These are phyloP conservation scores for Hexactinellida sp. DNA, from an alignment of 37 sponge, comb jelly and placozoan species.

Conservation along the genomic window DNA sequence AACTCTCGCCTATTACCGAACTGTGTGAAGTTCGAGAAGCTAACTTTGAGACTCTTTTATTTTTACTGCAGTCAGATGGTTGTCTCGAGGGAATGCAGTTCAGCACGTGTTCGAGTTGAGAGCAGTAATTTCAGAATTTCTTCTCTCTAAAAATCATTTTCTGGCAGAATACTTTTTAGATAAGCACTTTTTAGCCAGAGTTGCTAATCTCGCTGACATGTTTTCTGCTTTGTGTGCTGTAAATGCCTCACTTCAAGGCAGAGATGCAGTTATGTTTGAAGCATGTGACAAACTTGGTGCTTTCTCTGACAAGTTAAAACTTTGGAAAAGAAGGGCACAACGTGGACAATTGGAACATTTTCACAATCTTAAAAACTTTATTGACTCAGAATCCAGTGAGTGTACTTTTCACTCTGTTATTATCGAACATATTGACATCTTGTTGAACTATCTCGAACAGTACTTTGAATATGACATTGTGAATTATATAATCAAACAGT, in stretches of 20 bases:
- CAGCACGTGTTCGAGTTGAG: slow-evolving; percentile 8
- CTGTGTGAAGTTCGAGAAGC: not conserved
- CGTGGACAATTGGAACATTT: not conserved
- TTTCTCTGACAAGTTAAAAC: not conserved
- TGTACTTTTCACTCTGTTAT: not conserved
- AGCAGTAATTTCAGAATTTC: not conserved
- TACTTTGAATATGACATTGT: not conserved
- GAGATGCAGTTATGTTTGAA: not conserved
- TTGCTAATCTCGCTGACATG: not conserved
- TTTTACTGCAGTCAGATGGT: slow-evolving; percentile 19
- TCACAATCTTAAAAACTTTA: not conserved
- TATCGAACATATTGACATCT: not conserved
- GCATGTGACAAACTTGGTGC: not conserved
- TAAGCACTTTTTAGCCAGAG: not conserved
- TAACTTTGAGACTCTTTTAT: not conserved
- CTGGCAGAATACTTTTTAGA: not conserved
- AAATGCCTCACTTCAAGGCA: not conserved
- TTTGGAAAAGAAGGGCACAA: not conserved
- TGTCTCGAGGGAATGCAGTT: not conserved
- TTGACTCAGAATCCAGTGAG: not conserved
- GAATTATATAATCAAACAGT: not conserved
- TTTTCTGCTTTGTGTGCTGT: not conserved
- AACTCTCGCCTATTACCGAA: not conserved
- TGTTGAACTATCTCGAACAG: not conserved
- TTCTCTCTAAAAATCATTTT: not conserved